Percentiles rank a stretch among this genome's conserved stretches.
phyloP scores from a whole-genome alignment of 2,113 vertebrate species.

The Pseudolaguvia tuberculata region DNA sequence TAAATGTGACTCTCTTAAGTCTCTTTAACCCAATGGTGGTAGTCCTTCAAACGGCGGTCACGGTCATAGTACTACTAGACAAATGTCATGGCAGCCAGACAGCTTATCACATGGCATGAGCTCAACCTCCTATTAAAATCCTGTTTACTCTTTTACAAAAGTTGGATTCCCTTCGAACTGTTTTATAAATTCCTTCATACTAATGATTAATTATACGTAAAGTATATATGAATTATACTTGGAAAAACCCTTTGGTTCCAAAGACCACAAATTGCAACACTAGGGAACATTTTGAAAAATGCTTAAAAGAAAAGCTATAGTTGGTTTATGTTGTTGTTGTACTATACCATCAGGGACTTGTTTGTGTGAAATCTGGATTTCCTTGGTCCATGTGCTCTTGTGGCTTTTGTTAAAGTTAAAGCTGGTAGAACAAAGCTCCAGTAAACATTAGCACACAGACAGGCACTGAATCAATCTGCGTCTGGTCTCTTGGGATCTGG shows the following conservation, averaged over 20 bases:
- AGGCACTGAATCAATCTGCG: conserved; percentile 17
- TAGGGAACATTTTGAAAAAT: not conserved
- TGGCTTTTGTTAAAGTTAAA: conserved; percentile 14
- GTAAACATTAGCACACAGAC: conserved; percentile 35
- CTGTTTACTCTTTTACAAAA: not conserved
- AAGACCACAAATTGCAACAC: not conserved
- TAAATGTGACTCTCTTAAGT: not conserved
- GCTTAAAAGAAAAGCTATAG: too few relatives aligned
- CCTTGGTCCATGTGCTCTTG: conserved; percentile 8
- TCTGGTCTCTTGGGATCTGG: conserved; percentile 1
- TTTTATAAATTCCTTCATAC: too few relatives aligned
- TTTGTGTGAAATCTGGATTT: conserved; percentile 30
- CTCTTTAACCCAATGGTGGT: not conserved
- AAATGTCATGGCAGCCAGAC: not conserved
- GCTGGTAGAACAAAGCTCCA: conserved; percentile 45
- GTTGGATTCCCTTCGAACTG: too few relatives aligned
- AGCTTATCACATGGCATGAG: not conserved
- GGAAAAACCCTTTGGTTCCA: not conserved
- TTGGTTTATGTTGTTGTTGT: too few relatives aligned
- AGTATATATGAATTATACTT: too few relatives aligned
- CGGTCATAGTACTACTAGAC: not conserved
- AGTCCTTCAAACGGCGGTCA: not conserved
- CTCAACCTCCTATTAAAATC: conserved; percentile 6
- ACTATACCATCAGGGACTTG: conserved; percentile 7
- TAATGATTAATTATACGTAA: too few relatives aligned